These are phyloP conservation scores for Drosophila hamatofila DNA, from an alignment of 2,888 invertebrate genomes.

Conservation along the genomic window DNA sequence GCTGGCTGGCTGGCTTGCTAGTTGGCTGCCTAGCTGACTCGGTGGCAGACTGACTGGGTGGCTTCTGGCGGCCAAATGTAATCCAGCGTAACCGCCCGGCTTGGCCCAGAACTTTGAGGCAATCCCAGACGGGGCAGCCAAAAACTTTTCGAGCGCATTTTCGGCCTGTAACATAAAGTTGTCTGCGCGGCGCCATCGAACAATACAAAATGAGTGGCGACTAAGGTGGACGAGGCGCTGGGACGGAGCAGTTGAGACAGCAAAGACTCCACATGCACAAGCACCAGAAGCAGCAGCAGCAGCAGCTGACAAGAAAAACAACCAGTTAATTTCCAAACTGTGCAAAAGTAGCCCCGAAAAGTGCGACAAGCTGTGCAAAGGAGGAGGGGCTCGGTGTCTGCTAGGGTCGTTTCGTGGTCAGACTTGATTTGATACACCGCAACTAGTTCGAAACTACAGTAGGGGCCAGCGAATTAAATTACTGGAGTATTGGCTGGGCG, in stretches of 20 bases:
- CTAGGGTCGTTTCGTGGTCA: conserved; percentile 51
- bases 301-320: conserved; percentile 61
- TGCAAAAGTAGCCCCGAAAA: conserved; percentile 62
- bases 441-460: conserved; percentile 58
- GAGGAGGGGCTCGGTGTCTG: conserved; percentile 2
- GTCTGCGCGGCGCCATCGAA: conserved; percentile 69
- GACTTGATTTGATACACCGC: conserved; percentile 64
- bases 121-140: conserved; percentile 46
- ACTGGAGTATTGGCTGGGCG: conserved; percentile 31
- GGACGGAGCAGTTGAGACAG: conserved; percentile 18
- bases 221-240: neutral
- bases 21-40: conserved; percentile 1
- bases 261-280: conserved; percentile 26
- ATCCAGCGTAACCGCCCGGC: conserved; percentile 42
- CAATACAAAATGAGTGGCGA: conserved; percentile 56
- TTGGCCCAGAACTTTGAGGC: conserved; percentile 41
- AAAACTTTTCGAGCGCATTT: conserved; percentile 71
- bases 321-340: conserved; percentile 77
- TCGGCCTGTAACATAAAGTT: conserved; percentile 57
- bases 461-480: conserved; percentile 34
- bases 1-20: conserved; percentile 1
- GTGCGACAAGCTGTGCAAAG: conserved; percentile 22
- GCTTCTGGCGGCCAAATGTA: conserved; percentile 41
- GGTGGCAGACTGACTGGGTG: conserved; percentile 13
- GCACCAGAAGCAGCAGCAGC: conserved; percentile 6